Conservation (phyloP, 2,888 invertebrate species). For the Zhuqinia jingwanae region DNA sequence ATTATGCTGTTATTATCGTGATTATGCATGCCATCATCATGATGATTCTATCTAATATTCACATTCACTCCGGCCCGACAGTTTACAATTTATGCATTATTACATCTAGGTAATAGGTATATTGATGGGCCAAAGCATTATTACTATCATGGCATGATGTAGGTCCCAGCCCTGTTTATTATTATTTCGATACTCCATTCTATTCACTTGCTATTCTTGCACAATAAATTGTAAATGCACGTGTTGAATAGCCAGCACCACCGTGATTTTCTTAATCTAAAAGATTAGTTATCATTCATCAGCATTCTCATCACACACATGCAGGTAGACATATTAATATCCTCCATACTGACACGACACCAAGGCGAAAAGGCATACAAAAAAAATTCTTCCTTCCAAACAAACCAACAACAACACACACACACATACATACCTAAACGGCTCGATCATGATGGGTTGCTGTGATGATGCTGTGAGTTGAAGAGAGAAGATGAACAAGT, state of each 20-base stretch:
- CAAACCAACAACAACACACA: background rate
- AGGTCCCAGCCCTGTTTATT: constrained; percentile 54
- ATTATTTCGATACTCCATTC: too few species aligned
- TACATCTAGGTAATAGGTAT: too few species aligned
- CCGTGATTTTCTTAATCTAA: constrained; percentile 54
- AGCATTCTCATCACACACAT: constrained; percentile 64
- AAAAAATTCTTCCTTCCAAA: too few species aligned
- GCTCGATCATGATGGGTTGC: constrained; percentile 28
- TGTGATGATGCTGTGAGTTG: constrained; percentile 19
- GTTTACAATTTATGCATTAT: constrained; percentile 55
- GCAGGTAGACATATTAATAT: constrained; percentile 27
- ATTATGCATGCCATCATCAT: constrained; percentile 2
- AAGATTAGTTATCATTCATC: constrained; percentile 57
- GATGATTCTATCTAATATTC: too few species aligned
- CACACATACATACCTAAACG: constrained; percentile 1
- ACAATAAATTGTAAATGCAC: background rate
- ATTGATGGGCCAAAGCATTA: constrained; percentile 28
- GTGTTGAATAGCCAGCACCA: background rate
- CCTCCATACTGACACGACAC: constrained; percentile 35
- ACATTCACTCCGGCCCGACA: constrained; percentile 48
- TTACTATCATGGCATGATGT: constrained; percentile 28
- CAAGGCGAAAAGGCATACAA: background rate
- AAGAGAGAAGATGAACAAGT: constrained; percentile 49
- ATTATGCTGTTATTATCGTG: background rate
- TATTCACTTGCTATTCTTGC: background rate